phyloP scores from a whole-genome alignment of 2,888 invertebrate genomes.

The Parnassius mnemosyne region DNA sequence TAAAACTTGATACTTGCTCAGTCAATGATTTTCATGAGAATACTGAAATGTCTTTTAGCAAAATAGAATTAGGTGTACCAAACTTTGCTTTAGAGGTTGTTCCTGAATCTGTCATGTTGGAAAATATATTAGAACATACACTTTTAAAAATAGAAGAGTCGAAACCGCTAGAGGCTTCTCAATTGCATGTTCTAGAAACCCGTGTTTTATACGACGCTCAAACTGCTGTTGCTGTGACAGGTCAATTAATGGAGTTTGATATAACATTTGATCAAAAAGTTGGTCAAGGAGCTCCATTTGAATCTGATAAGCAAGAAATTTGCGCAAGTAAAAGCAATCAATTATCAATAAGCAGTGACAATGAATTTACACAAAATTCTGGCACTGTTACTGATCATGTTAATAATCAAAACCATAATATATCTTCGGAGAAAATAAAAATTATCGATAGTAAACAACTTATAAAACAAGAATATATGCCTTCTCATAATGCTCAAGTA shows the following conservation, averaged over 20 bases:
- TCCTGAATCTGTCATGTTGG: constrained; percentile 26
- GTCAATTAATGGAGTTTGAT: constrained; percentile 31
- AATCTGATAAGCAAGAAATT: not conserved
- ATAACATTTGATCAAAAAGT: constrained; percentile 12
- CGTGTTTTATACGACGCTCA: constrained; percentile 24
- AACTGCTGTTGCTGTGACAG: constrained; percentile 29
- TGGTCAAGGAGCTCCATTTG: not conserved
- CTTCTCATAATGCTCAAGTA: not conserved
- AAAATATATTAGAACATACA: constrained; percentile 25
- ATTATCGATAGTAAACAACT: too few relatives aligned
- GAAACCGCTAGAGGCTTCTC: constrained; percentile 1
- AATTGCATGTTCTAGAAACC: constrained; percentile 9
- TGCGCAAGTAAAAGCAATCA: not conserved
- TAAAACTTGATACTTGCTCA: not conserved
- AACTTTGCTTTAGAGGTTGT: constrained; percentile 21
- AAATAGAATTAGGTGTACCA: constrained; percentile 2
- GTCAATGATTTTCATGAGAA: not conserved
- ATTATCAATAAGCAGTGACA: not conserved
- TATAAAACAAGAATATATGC: not conserved
- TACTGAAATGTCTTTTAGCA: not conserved
- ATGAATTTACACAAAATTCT: not conserved
- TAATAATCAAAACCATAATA: not conserved
- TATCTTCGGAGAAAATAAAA: too few relatives aligned
- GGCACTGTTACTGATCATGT: not conserved
- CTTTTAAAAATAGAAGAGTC: constrained; percentile 7